Evolutionary conservation across 2,113 vertebrate species (phyloP).

Genomic region (Pitta sordida): DNA sequence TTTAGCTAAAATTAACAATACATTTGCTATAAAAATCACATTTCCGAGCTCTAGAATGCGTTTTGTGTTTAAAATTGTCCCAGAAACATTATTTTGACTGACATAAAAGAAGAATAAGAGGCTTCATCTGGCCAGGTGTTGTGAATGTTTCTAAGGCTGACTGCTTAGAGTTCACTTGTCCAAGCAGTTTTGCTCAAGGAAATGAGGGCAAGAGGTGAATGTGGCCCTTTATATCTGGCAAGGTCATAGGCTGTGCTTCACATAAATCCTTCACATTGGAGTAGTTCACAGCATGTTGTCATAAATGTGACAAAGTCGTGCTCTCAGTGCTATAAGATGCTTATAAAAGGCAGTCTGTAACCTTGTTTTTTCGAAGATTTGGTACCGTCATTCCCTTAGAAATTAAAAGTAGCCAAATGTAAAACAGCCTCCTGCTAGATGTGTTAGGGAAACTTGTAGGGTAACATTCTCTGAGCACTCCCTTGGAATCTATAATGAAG

Average conservation of each 20-base stretch:
- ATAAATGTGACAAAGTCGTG: background rate
- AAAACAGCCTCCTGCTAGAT: background rate
- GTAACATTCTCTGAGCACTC: background rate
- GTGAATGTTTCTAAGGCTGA: background rate
- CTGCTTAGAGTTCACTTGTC: background rate
- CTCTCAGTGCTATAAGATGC: background rate
- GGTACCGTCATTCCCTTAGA: background rate
- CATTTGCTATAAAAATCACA: background rate
- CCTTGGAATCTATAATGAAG: constrained; percentile 11
- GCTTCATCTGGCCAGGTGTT: background rate
- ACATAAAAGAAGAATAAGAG: background rate
- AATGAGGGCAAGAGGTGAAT: background rate
- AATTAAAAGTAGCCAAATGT: background rate
- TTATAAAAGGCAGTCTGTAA: background rate
- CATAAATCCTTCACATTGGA: background rate
- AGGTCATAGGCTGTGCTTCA: background rate
- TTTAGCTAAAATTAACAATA: background rate
- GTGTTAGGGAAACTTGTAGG: background rate
- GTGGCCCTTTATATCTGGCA: background rate
- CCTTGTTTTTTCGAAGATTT: background rate
- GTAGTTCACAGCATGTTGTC: background rate
- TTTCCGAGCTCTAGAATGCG: background rate
- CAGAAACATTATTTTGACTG: background rate
- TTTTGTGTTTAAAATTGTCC: constrained; percentile 13
- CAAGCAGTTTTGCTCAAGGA: background rate